Conservation (phyloP, 2,113 vertebrate genomes). For the Percopsis transmontana region DNA sequence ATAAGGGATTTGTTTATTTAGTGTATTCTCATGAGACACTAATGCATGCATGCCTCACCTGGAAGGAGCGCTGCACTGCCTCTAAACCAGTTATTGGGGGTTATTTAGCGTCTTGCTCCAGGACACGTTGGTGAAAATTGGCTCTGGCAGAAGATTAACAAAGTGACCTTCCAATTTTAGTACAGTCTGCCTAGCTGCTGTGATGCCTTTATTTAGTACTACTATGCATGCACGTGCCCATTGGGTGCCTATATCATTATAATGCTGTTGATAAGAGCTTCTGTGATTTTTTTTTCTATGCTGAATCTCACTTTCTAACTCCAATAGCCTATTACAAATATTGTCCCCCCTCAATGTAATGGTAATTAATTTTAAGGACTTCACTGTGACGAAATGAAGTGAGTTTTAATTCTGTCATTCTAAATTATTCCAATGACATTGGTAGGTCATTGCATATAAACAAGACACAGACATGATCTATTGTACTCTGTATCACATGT, state of each 20-base stretch:
- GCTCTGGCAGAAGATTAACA: background rate
- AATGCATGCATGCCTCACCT: background rate
- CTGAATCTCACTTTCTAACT: constrained; percentile 35
- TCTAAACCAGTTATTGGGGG: background rate
- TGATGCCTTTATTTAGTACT: background rate
- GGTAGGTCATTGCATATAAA: constrained; percentile 40
- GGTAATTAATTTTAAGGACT: constrained; percentile 31
- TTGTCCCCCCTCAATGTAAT: constrained; percentile 17
- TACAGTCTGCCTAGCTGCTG: background rate
- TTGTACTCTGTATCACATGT: background rate
- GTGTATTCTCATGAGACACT: background rate
- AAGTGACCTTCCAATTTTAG: background rate
- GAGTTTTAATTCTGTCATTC: constrained; percentile 26
- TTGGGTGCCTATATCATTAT: constrained; percentile 21
- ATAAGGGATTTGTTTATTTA: constrained; percentile 22
- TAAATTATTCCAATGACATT: constrained; percentile 53
- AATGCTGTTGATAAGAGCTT: constrained; percentile 25
- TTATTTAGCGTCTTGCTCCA: constrained; percentile 4
- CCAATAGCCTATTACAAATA: constrained; percentile 31
- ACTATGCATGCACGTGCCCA: background rate
- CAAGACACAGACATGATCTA: background rate
- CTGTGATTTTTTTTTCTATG: constrained; percentile 7
- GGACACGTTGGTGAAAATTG: constrained; percentile 2
- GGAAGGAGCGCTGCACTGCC: background rate
- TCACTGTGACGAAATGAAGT: constrained; percentile 45